Conservation (phyloP, 2,113 vertebrate species). For the Alces alces region DNA sequence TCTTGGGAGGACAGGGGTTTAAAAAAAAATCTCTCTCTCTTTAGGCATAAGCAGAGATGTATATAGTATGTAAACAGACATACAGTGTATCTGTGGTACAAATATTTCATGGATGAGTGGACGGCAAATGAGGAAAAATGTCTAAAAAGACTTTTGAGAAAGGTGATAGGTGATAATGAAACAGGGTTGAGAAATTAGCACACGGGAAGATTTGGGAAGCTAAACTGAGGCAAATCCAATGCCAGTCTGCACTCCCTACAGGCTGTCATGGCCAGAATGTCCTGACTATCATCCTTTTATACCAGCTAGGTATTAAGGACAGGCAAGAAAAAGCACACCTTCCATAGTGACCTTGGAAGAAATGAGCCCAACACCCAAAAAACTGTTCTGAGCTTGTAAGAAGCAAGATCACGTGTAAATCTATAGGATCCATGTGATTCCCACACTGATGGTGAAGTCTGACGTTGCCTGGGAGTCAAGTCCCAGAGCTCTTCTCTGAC, state of each 20-base stretch:
- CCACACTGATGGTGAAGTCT: background rate
- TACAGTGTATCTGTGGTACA: background rate
- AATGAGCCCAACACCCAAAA: background rate
- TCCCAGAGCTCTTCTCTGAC: background rate
- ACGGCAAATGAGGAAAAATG: background rate
- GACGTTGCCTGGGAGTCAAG: background rate
- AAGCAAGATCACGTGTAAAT: background rate
- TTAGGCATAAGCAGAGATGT: background rate
- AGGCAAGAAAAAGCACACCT: background rate
- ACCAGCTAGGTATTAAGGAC: background rate
- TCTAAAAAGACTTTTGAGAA: background rate
- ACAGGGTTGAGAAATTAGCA: background rate
- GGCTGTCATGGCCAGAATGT: background rate
- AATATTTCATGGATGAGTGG: background rate
- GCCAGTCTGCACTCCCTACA: too few species aligned
- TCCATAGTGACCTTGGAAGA: background rate
- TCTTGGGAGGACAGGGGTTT: background rate
- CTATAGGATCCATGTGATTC: background rate
- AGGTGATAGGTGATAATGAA: background rate
- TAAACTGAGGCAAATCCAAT: background rate
- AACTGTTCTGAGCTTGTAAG: background rate
- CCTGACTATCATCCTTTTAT: background rate
- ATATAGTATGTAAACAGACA: fast-evolving
- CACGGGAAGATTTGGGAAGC: background rate
- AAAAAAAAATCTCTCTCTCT: background rate